Base-by-base conservation (phyloP, 2,113 vertebrate species). In the Macroglossus sobrinus region DNA sequence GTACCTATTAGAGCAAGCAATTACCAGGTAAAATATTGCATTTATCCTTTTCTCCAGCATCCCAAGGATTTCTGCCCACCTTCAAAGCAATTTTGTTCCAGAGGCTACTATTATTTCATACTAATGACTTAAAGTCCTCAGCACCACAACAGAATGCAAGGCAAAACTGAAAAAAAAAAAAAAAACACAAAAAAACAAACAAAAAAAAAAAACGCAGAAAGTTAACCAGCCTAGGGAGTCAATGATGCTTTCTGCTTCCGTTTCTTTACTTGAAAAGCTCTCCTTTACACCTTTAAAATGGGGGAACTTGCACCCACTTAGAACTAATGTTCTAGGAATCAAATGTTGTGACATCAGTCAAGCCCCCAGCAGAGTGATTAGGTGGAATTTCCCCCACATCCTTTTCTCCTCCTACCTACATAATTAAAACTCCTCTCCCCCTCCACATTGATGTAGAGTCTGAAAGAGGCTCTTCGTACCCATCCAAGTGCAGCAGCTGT, bases 1-100 rank as follows among this genome's bases (percentile, higher is more conserved):
- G 3, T 68, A 53, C 64, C 33, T 61, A 88, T 84, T 72, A 89
- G 21, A 72, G 50, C 57, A 81, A 95, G 84, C 43, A 81, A 69
- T 94, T 93, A 91, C 86, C 72, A 93, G n/a, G 74, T 53, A 68
- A 50, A 86, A 79, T 15, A 57, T 82, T 9, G 30, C 72, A 43
- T 63, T 43, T 82, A 18, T 85, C 69, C 80, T 64, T 64, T 75
- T 72, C 74, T 92, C 69, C 18, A n/a, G 19, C 43, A 78, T 89
- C 86, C 47, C 55, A 82, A 89, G 30, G 53, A 79, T 45, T 82
- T 75, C 81, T 74, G 28, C 72, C 61, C 45, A 30, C 47, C 57
- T 93, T 93, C 53, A 81, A 91, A 91, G 78, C 47, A 72, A 21
- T 81, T 94, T 91, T 82, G 87, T 94, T 55, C 40, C 89, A 72